Conservation (phyloP, 2,797 vertebrate genomes). For the Otolemur crassicaudatus region DNA sequence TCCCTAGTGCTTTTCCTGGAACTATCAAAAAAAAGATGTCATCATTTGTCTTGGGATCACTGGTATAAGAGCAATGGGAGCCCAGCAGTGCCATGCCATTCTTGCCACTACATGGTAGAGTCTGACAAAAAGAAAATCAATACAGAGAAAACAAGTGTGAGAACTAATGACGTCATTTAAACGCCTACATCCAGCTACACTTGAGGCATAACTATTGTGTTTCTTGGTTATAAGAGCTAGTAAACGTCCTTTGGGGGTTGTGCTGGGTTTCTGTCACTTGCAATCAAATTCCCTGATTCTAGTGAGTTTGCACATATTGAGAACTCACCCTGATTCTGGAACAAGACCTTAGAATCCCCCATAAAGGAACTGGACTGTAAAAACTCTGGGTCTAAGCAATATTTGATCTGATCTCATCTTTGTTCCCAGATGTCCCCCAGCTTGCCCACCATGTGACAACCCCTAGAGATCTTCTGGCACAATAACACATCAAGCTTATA, state of each 20-base stretch:
- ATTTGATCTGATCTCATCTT: not conserved
- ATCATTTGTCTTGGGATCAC: not conserved
- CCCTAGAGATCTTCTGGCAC: not conserved
- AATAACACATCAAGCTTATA: not conserved
- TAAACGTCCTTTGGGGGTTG: not conserved
- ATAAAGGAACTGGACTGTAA: not conserved
- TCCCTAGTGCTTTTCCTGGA: not conserved
- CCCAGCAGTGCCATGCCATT: not conserved
- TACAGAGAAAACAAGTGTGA: conserved; percentile 8
- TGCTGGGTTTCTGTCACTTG: not conserved
- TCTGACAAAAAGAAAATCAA: not conserved
- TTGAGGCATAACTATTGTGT: not conserved
- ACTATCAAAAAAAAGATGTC: not conserved
- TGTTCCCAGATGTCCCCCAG: not conserved
- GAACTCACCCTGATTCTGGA: not conserved
- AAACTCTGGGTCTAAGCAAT: not conserved
- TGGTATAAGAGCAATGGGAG: not conserved
- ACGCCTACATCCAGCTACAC: not conserved
- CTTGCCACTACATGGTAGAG: not conserved
- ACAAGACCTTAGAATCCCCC: not conserved
- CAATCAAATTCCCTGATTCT: not conserved
- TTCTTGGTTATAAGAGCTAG: not conserved
- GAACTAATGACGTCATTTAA: not conserved
- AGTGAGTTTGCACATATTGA: not conserved
- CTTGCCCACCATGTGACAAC: not conserved